Percentiles rank a stretch among this genome's conserved stretches.
phyloP scores from a whole-genome alignment of 2,113 vertebrate species.

The Rhabdomys dilectus region DNA sequence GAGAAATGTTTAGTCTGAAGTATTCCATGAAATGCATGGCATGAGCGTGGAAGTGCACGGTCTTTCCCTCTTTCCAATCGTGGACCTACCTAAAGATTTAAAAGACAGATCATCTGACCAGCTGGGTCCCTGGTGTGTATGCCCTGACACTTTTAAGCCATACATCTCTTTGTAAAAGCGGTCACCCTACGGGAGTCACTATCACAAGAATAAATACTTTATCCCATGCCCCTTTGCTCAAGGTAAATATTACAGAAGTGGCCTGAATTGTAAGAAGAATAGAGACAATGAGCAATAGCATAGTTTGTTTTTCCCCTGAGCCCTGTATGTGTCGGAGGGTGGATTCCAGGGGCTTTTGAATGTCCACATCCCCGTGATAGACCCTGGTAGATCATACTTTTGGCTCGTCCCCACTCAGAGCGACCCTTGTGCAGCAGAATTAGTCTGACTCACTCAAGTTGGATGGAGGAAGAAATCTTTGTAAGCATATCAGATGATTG shows the following conservation, averaged over 20 bases:
- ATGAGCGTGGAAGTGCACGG: neutral
- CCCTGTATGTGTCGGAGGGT: neutral
- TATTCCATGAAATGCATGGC: neutral
- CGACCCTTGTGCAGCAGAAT: fast-evolving
- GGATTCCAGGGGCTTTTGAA: neutral
- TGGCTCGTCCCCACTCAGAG: fast-evolving
- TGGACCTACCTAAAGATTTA: neutral
- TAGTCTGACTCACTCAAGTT: fast-evolving
- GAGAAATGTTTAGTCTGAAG: neutral
- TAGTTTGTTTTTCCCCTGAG: neutral
- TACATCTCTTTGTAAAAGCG: neutral
- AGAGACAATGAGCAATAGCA: neutral
- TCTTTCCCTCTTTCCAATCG: neutral
- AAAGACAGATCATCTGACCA: neutral
- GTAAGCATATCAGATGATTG: neutral
- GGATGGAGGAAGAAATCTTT: neutral
- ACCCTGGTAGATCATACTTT: neutral
- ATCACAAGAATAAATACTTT: neutral
- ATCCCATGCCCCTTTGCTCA: neutral
- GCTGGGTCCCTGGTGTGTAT: neutral
- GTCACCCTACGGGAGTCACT: neutral
- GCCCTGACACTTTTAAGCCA: neutral
- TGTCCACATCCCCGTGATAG: neutral
- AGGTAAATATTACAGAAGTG: neutral
- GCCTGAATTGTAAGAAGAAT: neutral